Evolutionary conservation across 2,888 invertebrate genomes (phyloP), one percentile per base, ranked within the genome.

Genomic region (Diloba caeruleocephala): DNA sequence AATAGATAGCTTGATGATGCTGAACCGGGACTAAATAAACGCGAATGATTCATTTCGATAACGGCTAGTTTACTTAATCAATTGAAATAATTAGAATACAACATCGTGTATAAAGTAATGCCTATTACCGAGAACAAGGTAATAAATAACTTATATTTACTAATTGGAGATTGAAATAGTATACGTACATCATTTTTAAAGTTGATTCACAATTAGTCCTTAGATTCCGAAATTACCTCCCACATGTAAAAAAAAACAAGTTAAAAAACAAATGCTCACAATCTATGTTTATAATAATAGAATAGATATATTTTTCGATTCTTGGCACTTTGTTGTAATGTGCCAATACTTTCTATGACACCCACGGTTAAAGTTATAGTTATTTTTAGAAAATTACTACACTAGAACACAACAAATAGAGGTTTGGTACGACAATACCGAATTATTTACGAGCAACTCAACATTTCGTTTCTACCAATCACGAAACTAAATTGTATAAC

Each of bases 371-470:
- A n/a, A n/a, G n/a, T n/a, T n/a, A n/a, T n/a, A n/a, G n/a, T n/a
- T n/a, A n/a, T n/a, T n/a, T n/a, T n/a, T n/a, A n/a, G n/a, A n/a
- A n/a, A n/a, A n/a, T n/a, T n/a, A n/a, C n/a, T n/a, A n/a, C n/a
- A n/a, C 1, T 0, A 13, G 14, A 31, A n/a, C 21, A 32, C 41
- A 57, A 42, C 14, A 39, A 65, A 58, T 45, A n/a, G n/a, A n/a
- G n/a, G n/a, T n/a, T n/a, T n/a, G n/a, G n/a, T 59, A 58, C 66
- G 28, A 51, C 32, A 58, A 50, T 50, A 42, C 12, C 3, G 26
- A 45, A 58, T 26, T 14, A 65, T 42, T 33, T 38, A 49, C 34
- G 21, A 43, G n/a, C 10, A 23, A 23, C 10, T 39, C 23, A 12
- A 25, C 19, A 34, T 48, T 57, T 64, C 29, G 12, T 32, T 36